A percentile compares a stretch with the other conserved stretches of the same genome.
Evolutionary conservation across 1,140 invertebrate species (phyloP).

Genomic region (Theocolax elegans): DNA sequence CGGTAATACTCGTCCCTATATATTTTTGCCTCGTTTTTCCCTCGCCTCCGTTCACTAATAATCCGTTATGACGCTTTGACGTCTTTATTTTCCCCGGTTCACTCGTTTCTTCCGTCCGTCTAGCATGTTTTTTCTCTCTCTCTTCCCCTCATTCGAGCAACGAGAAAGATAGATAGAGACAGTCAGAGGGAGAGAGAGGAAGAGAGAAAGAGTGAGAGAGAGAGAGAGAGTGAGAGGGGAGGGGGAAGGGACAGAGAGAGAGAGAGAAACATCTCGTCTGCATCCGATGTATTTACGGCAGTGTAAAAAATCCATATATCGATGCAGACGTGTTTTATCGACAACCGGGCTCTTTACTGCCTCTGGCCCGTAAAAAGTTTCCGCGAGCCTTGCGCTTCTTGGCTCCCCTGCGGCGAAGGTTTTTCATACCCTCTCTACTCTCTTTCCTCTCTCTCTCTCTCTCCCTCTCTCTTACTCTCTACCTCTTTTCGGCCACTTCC

Average conservation of each 20-base stretch:
- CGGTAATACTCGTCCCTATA: neutral
- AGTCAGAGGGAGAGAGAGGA: too few relatives aligned
- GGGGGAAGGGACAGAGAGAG: neutral
- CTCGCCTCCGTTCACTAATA: slow-evolving; percentile 7
- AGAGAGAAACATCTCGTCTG: slow-evolving; percentile 11
- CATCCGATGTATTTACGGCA: slow-evolving; percentile 25
- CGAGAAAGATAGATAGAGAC: too few relatives aligned
- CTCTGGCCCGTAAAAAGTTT: slow-evolving; percentile 22
- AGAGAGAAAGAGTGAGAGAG: too few relatives aligned
- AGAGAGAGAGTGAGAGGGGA: neutral
- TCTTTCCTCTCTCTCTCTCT: neutral
- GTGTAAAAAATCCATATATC: slow-evolving; percentile 22
- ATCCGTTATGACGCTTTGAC: slow-evolving; percentile 19
- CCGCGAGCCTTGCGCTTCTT: slow-evolving; percentile 16
- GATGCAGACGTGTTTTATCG: slow-evolving; percentile 32
- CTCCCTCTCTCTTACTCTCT: neutral
- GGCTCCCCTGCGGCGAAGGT: neutral
- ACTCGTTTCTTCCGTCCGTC: slow-evolving; percentile 4
- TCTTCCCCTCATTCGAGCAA: neutral
- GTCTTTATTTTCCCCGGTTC: slow-evolving; percentile 25
- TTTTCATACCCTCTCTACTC: neutral
- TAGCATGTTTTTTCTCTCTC: slow-evolving; percentile 1
- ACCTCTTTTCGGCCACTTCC: neutral
- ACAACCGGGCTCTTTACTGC: slow-evolving; percentile 11
- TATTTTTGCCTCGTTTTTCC: neutral